Evolutionary conservation across 2,113 vertebrate species (phyloP), one percentile per base, ranked within the genome.

Genomic region (Chamaea fasciata): DNA sequence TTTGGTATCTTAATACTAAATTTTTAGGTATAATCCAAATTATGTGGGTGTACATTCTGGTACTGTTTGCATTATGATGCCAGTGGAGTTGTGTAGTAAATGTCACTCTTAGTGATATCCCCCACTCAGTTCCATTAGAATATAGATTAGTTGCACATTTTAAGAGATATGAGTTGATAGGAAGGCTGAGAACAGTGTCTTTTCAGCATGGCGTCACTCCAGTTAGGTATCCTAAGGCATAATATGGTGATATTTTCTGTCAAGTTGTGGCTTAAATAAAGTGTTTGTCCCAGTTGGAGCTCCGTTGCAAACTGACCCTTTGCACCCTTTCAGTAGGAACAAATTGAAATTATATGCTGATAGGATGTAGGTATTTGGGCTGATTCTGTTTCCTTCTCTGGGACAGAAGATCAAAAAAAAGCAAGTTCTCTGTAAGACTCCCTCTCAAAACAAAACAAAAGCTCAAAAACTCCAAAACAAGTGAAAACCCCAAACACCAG

Each of bases 381-480:
- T 71, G 11, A 42, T 82, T 67, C 27, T 70, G 3, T 41, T 91
- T 80, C 10, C 49, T 75, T 67, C 18, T 64, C 30, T 87, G 28
- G 15, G 39, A 10, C 17, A 23, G 44, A 47, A 53, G 21, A 64
- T 35, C 7, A 15, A 49, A 56, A 52, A 79, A 56, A 35, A 16
- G 6, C 21, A 60, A 77, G 6, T 52, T 23, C 26, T 84, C 22
- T 80, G 19, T 15, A 31, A 49, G 22, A 46, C 6, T 52, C 2
- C 0, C 12, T 15, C 14, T 67, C 33, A 59, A 46, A 89, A 60
- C 9, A 60, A 52, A 60, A 44, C 5, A 42, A 74, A 74, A 59
- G 5, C 9, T 33, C 2, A 59, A 31, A 63, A 57, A 3, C 0
- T 5, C 10, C 11, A 5, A 49, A 56, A 64, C 8, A 49, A 26